Conservation (phyloP, 2,888 invertebrate species). For the Himalopsyche kuldschensis region DNA sequence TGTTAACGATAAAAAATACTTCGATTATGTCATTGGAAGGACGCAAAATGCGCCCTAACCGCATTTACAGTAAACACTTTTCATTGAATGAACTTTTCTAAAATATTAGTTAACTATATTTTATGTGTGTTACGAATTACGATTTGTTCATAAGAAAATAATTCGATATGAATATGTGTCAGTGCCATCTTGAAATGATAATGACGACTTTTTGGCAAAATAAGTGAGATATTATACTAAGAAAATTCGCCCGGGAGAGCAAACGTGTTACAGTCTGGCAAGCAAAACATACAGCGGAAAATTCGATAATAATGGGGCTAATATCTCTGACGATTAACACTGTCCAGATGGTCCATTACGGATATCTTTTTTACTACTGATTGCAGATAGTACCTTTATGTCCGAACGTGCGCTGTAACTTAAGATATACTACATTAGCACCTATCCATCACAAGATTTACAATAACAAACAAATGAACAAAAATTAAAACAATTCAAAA, state of each 20-base stretch:
- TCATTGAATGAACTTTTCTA: too few species aligned
- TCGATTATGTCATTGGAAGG: too few species aligned
- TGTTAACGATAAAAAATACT: too few species aligned
- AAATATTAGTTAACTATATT: too few species aligned
- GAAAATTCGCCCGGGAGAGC: background rate
- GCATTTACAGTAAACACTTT: too few species aligned
- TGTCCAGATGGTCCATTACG: background rate
- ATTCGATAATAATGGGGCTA: background rate
- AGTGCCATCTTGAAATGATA: too few species aligned
- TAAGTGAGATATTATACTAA: background rate
- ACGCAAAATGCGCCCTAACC: too few species aligned
- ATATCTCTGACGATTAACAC: background rate
- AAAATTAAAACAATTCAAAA: too few species aligned
- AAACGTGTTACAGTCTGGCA: background rate
- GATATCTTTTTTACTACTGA: background rate
- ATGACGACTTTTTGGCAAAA: background rate
- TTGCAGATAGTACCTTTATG: background rate
- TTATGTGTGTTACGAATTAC: too few species aligned
- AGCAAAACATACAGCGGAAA: background rate
- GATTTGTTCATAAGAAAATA: too few species aligned
- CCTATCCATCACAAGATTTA: background rate
- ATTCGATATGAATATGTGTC: too few species aligned
- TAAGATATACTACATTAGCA: background rate
- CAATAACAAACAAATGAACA: too few species aligned
- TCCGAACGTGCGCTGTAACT: background rate